These are phyloP conservation scores for Apolygus lucorum DNA, from an alignment of 1,140 invertebrate genomes.

Conservation along the genomic window DNA sequence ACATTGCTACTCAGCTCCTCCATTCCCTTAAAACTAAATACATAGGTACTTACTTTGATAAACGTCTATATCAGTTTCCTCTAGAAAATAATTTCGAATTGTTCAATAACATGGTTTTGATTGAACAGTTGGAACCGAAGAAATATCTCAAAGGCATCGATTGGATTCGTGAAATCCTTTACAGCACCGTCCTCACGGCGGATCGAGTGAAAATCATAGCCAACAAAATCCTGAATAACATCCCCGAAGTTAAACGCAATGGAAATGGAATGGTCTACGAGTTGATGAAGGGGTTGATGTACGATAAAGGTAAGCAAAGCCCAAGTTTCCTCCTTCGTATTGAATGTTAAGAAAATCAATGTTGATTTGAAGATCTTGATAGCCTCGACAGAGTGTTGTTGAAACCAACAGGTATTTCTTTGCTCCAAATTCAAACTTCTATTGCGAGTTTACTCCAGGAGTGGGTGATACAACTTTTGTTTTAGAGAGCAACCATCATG, in stretches of 20 bases:
- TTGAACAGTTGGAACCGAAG: conserved; percentile 55
- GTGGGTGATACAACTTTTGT: too few relatives aligned
- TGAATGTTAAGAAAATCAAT: background rate
- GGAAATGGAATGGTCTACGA: conserved; percentile 51
- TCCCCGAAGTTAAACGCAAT: conserved; percentile 57
- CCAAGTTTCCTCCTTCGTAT: too few relatives aligned
- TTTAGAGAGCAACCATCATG: conserved; percentile 62
- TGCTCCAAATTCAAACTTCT: too few relatives aligned
- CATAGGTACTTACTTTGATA: too few relatives aligned
- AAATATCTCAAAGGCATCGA: conserved; percentile 66
- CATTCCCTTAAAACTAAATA: too few relatives aligned
- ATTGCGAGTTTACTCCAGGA: too few relatives aligned
- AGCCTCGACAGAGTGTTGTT: too few relatives aligned
- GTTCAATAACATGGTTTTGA: background rate
- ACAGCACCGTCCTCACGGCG: conserved; percentile 55
- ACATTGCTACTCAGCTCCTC: too few relatives aligned
- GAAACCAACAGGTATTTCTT: conserved; percentile 13
- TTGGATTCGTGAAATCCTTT: conserved; percentile 69
- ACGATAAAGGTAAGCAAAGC: conserved; percentile 51
- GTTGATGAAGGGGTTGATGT: conserved; percentile 53
- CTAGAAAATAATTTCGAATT: too few relatives aligned
- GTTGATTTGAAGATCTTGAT: background rate
- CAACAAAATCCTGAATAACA: conserved; percentile 66
- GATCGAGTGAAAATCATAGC: conserved; percentile 67
- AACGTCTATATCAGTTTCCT: too few relatives aligned